A percentile compares a stretch with the other conserved stretches of the same genome.
These are phyloP conservation scores for Alouatta palliata DNA, from an alignment of 2,113 vertebrate species.

Conservation along the genomic window DNA sequence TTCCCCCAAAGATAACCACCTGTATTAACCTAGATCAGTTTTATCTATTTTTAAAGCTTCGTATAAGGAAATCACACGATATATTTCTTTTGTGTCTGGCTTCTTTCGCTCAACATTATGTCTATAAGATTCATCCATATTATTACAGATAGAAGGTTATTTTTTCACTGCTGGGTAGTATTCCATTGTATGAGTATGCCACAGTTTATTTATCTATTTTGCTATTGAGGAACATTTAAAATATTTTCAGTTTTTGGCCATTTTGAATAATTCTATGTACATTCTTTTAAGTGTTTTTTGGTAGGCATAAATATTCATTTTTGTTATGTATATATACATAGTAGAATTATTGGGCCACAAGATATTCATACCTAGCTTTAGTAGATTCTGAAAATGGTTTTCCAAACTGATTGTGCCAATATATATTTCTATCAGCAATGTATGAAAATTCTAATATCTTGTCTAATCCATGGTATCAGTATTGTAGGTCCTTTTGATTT, in stretches of 20 bases:
- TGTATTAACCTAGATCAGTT: not conserved
- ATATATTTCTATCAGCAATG: not conserved
- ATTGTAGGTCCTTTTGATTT: not conserved
- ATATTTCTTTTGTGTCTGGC: not conserved
- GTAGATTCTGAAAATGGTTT: not conserved
- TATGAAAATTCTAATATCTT: not conserved
- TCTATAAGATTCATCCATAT: not conserved
- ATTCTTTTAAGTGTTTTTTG: not conserved
- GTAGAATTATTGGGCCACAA: not conserved
- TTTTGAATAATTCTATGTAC: not conserved
- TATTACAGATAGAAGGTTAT: not conserved
- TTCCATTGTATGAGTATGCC: not conserved
- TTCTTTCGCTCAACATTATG: not conserved
- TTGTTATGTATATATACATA: not conserved
- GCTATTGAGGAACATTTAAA: not conserved
- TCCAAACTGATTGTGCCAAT: not conserved
- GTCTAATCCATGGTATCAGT: not conserved
- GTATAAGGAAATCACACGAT: not conserved
- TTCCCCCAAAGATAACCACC: not conserved
- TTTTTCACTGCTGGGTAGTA: not conserved
- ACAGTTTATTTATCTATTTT: not conserved
- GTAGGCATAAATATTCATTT: not conserved
- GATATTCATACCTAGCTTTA: not conserved
- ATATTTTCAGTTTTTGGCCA: not conserved
- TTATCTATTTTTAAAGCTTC: not conserved